These are phyloP conservation scores for Scotopteryx bipunctaria DNA, from an alignment of 2,888 invertebrate species.

Conservation along the genomic window DNA sequence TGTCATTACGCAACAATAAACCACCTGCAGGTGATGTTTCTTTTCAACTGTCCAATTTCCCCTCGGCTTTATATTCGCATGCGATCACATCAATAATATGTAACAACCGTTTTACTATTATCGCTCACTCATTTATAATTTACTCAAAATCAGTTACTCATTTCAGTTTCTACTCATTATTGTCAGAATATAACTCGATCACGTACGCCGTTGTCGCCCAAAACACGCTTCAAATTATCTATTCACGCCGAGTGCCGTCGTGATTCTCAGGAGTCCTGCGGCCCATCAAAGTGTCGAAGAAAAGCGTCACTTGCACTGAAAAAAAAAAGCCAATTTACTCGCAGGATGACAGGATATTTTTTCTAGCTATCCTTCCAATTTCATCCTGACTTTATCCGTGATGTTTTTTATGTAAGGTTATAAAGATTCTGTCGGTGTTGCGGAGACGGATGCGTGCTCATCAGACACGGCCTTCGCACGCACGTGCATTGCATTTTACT, in stretches of 20 bases:
- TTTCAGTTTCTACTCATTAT: background rate
- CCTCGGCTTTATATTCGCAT: background rate
- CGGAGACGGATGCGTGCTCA: constrained; percentile 56
- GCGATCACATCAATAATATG: background rate
- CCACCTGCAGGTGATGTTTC: constrained; percentile 37
- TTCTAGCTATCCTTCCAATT: constrained; percentile 49
- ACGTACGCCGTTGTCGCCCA: constrained; percentile 18
- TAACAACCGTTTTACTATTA: background rate
- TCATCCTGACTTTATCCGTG: constrained; percentile 42
- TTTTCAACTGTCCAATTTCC: constrained; percentile 34
- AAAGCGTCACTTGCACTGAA: constrained; percentile 30
- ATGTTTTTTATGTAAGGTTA: constrained; percentile 53
- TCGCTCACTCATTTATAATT: background rate
- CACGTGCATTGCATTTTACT: constrained; percentile 63
- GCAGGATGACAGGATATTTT: constrained; percentile 47
- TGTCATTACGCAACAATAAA: constrained; percentile 26
- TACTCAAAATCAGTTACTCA: background rate
- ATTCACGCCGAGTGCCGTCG: constrained; percentile 51
- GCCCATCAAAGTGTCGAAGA: constrained; percentile 57
- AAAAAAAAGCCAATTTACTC: constrained; percentile 64
- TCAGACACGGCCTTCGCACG: constrained; percentile 60
- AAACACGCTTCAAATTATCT: constrained; percentile 52
- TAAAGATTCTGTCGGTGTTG: constrained; percentile 62
- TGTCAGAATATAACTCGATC: constrained; percentile 6
- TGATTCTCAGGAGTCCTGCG: constrained; percentile 54